A percentile compares a stretch with the other conserved stretches of the same genome.
phyloP scores from a whole-genome alignment of 2,888 invertebrate genomes.

The Microctonus brassicae region DNA sequence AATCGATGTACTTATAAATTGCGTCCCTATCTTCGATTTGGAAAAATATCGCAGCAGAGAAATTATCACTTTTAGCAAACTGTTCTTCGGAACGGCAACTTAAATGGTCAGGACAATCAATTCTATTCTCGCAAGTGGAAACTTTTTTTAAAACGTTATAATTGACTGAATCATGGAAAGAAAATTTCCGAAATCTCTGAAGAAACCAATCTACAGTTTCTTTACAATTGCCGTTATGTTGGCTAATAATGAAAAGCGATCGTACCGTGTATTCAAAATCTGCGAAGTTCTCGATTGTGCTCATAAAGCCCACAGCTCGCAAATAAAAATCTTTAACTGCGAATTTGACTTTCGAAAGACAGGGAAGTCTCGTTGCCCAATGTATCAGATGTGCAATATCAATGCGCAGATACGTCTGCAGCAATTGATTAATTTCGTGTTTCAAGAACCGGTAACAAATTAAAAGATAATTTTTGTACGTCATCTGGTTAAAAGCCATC shows the following conservation, averaged over 20 bases:
- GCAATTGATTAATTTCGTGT: slow-evolving; percentile 13
- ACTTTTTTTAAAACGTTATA: too few species aligned
- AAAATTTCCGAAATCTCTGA: slow-evolving; percentile 23
- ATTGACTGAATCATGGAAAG: slow-evolving; percentile 15
- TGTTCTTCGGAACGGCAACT: too few species aligned
- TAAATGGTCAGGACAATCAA: too few species aligned
- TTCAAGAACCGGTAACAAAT: slow-evolving; percentile 23
- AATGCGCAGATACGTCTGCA: slow-evolving; percentile 27
- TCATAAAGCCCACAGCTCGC: slow-evolving; percentile 30
- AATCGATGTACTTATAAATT: too few species aligned
- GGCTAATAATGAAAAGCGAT: slow-evolving; percentile 28
- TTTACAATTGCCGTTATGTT: slow-evolving; percentile 26
- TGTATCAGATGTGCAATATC: slow-evolving; percentile 36
- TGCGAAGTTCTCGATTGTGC: slow-evolving; percentile 27
- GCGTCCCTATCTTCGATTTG: too few species aligned
- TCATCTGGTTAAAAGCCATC: slow-evolving; percentile 24
- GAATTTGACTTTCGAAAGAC: slow-evolving; percentile 21
- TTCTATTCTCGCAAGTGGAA: too few species aligned
- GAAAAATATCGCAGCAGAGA: too few species aligned
- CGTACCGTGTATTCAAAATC: slow-evolving; percentile 24
- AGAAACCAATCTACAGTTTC: slow-evolving; percentile 27
- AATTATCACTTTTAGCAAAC: too few species aligned
- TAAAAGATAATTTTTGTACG: slow-evolving; percentile 24
- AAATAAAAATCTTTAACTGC: slow-evolving; percentile 36
- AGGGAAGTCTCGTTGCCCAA: slow-evolving; percentile 20